phyloP scores from a whole-genome alignment of 2,888 invertebrate species.

The Tenthredo amoena region DNA sequence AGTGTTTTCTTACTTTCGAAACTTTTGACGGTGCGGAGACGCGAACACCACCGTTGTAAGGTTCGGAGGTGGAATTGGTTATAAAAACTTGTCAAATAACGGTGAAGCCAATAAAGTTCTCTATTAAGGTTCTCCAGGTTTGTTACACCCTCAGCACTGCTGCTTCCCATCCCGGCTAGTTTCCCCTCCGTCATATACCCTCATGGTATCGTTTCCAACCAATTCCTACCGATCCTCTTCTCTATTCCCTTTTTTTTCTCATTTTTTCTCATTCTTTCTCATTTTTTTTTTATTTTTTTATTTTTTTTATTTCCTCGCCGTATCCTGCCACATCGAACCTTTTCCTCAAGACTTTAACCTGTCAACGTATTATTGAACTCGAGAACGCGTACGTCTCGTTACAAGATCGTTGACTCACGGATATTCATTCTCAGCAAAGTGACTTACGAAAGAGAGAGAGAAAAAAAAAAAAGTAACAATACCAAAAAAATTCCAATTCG shows the following conservation, averaged over 20 bases:
- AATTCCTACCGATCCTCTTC: slow-evolving; percentile 3
- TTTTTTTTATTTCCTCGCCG: neutral
- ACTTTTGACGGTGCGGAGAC: slow-evolving; percentile 1
- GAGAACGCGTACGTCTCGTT: neutral
- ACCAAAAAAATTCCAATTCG: too few species aligned
- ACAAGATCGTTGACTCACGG: neutral
- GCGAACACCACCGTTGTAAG: slow-evolving; percentile 24
- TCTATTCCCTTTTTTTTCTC: neutral
- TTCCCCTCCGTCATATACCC: slow-evolving; percentile 23
- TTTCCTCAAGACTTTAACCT: neutral
- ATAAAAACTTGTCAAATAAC: slow-evolving; percentile 53
- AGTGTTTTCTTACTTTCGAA: slow-evolving; percentile 44
- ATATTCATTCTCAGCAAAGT: too few species aligned
- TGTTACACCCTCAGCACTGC: slow-evolving; percentile 47
- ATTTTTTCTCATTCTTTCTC: neutral
- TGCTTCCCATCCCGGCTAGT: neutral
- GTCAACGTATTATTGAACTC: slow-evolving; percentile 5
- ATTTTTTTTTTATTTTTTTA: too few species aligned
- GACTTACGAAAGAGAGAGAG: neutral
- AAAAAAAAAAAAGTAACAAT: neutral
- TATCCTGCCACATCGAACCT: slow-evolving; percentile 16
- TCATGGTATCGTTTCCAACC: slow-evolving; percentile 41
- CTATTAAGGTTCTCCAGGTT: slow-evolving; percentile 50
- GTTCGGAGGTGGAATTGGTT: slow-evolving; percentile 45
- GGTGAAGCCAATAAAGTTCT: slow-evolving; percentile 52